Conservation (phyloP, 2,113 vertebrate genomes). For the Myodes glareolus region DNA sequence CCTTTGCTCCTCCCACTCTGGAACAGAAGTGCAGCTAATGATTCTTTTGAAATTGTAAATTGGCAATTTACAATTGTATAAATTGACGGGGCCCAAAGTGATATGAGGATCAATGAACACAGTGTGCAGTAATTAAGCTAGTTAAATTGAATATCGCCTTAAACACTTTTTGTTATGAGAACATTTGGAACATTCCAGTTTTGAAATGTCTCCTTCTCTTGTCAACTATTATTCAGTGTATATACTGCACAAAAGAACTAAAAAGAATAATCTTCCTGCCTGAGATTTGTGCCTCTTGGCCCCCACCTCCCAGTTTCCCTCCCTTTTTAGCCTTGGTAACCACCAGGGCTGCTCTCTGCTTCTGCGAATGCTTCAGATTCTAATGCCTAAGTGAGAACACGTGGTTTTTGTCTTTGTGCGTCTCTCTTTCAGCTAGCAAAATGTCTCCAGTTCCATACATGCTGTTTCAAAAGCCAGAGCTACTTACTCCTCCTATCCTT, state of each 20-base stretch:
- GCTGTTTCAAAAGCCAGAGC: not conserved
- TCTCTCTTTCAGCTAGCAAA: not conserved
- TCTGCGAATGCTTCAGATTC: not conserved
- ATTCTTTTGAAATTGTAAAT: not conserved
- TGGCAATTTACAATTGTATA: not conserved
- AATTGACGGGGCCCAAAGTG: not conserved
- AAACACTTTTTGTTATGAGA: not conserved
- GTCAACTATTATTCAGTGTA: not conserved
- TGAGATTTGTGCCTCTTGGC: not conserved
- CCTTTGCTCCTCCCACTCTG: not conserved
- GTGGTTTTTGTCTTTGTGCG: not conserved
- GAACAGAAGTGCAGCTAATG: not conserved
- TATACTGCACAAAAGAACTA: not conserved
- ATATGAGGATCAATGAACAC: not conserved
- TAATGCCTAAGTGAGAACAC: not conserved
- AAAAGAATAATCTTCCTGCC: not conserved
- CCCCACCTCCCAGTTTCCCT: not conserved
- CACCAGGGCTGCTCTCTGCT: not conserved
- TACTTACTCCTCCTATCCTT: not conserved
- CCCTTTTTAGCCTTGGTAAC: not conserved
- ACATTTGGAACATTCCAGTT: not conserved
- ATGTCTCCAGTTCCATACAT: not conserved
- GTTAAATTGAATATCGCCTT: not conserved
- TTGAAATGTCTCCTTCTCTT: not conserved
- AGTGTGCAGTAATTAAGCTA: not conserved